phyloP scores from a whole-genome alignment of 2,888 invertebrate genomes.

The Nipponacmea schrenckii region DNA sequence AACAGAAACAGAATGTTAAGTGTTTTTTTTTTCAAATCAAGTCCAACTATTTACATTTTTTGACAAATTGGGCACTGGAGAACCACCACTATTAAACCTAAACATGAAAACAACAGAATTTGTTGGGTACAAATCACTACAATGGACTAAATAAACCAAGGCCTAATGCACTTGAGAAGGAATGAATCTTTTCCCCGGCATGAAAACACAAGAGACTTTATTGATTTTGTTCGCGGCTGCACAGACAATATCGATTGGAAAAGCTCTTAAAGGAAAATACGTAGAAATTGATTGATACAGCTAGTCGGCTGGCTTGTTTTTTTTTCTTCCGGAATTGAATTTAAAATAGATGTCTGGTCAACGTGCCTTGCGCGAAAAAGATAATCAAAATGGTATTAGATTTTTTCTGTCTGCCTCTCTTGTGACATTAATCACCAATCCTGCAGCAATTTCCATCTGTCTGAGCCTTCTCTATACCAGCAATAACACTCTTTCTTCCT shows the following conservation, averaged over 20 bases:
- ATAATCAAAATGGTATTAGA: conserved; percentile 8
- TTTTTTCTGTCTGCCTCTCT: conserved; percentile 4
- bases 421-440: conserved; percentile 4
- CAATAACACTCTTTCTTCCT: too few relatives aligned
- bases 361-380: not conserved
- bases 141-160: too few relatives aligned
- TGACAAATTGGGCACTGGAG: too few relatives aligned
- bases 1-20: too few relatives aligned
- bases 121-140: too few relatives aligned
- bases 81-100: too few relatives aligned
- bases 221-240: not conserved
- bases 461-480: not conserved
- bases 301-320: not conserved
- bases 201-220: not conserved
- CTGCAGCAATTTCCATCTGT: not conserved
- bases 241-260: not conserved
- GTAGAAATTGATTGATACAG: not conserved
- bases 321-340: conserved; percentile 7
- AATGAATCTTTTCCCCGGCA: too few relatives aligned
- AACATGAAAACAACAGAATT: too few relatives aligned
- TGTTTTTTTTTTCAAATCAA: too few relatives aligned
- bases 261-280: too few relatives aligned
- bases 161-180: too few relatives aligned
- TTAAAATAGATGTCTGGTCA: conserved; percentile 8
- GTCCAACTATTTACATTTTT: too few relatives aligned